Conservation (phyloP, 2,797 vertebrate genomes). For the Xiphophorus birchmanni region DNA sequence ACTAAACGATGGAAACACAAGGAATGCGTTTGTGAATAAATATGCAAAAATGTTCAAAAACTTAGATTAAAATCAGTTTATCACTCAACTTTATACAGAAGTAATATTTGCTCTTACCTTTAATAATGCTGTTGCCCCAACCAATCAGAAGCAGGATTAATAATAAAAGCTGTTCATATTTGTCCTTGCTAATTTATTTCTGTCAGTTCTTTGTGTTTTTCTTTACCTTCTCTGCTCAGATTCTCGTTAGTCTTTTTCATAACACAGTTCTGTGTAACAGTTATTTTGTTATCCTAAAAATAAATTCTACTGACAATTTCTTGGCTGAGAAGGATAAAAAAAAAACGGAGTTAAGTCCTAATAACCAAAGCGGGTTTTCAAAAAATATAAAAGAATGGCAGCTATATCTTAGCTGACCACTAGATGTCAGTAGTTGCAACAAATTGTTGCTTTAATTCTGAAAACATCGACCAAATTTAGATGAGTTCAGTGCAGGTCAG, state of each 20-base stretch:
- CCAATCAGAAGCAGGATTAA: background rate
- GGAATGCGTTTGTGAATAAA: no score
- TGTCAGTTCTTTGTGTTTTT: background rate
- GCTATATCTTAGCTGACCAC: background rate
- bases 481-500: background rate
- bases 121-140: background rate
- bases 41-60: no score
- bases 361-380: background rate
- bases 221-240: background rate
- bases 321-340: background rate
- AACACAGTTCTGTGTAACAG: background rate
- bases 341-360: background rate
- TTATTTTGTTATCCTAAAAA: background rate
- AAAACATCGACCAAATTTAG: background rate
- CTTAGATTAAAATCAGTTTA: no score
- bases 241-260: background rate
- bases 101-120: background rate
- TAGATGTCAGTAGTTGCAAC: background rate
- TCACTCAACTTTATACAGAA: background rate
- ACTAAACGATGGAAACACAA: no score
- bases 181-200: background rate
- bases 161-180: background rate
- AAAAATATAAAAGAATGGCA: background rate
- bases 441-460: background rate
- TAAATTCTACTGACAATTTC: background rate